phyloP scores from a whole-genome alignment of 2,888 invertebrate genomes.

The Eutolmus rufibarbis region DNA sequence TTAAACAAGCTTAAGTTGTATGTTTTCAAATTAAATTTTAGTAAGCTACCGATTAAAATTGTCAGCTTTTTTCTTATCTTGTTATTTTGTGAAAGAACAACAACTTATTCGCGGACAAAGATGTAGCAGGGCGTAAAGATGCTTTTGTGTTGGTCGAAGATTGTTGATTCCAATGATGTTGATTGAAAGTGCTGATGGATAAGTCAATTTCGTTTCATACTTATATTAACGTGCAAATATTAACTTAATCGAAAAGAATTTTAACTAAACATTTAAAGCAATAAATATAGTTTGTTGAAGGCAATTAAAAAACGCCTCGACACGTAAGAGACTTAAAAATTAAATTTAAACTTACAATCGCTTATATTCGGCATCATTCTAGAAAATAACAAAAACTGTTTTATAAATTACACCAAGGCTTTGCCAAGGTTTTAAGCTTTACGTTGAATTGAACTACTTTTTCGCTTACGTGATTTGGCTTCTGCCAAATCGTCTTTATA shows the following conservation, averaged over 20 bases:
- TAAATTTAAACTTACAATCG: background rate
- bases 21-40: background rate
- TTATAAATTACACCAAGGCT: background rate
- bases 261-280: background rate
- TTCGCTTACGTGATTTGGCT: slow-evolving; percentile 13
- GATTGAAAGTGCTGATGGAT: slow-evolving; percentile 25
- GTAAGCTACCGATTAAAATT: background rate
- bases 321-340: background rate
- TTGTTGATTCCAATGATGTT: slow-evolving; percentile 32
- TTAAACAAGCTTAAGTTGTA: background rate
- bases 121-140: background rate
- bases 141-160: slow-evolving; percentile 22
- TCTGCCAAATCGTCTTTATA: slow-evolving; percentile 23
- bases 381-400: slow-evolving; percentile 11
- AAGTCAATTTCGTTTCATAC: background rate
- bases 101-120: slow-evolving; percentile 27
- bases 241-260: background rate
- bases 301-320: background rate
- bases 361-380: background rate
- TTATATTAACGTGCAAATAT: background rate
- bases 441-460: slow-evolving; percentile 5
- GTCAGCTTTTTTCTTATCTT: slow-evolving; percentile 23
- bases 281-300: background rate
- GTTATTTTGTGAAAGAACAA: slow-evolving; percentile 38
- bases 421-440: background rate